Conservation (phyloP, 2,888 invertebrate species). For the Cyrtodaria siliqua region DNA sequence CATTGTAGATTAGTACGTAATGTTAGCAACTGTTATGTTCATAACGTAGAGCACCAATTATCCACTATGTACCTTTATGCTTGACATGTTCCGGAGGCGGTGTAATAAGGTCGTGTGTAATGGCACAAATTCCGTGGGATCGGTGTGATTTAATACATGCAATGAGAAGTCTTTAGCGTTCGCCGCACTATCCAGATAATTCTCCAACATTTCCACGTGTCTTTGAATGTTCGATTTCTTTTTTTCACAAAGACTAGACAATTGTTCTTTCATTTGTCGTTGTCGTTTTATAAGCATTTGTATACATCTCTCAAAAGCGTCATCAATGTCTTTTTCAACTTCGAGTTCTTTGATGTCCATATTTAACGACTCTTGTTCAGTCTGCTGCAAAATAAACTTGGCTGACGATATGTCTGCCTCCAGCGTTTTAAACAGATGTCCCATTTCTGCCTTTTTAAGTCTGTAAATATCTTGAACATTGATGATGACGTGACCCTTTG, state of each 20-base stretch:
- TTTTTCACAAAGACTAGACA: conserved; percentile 55
- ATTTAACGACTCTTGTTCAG: conserved; percentile 66
- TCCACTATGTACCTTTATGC: conserved; percentile 50
- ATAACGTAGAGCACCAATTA: too few relatives aligned
- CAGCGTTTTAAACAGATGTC: conserved; percentile 51
- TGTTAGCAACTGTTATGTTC: too few relatives aligned
- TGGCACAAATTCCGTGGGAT: conserved; percentile 69
- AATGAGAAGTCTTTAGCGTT: conserved; percentile 66
- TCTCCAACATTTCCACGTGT: conserved; percentile 56
- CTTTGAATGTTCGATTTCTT: conserved; percentile 57
- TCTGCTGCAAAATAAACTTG: conserved; percentile 60
- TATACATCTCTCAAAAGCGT: conserved; percentile 57
- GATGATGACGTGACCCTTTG: conserved; percentile 64
- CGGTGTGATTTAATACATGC: conserved; percentile 63
- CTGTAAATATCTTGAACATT: conserved; percentile 65
- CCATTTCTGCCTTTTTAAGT: conserved; percentile 60
- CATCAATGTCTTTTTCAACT: conserved; percentile 70
- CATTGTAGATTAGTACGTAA: too few relatives aligned
- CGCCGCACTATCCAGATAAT: conserved; percentile 61
- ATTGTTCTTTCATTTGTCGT: conserved; percentile 52
- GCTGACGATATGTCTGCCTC: conserved; percentile 62
- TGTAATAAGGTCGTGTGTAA: conserved; percentile 61
- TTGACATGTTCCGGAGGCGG: conserved; percentile 54
- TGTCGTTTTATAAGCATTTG: conserved; percentile 51
- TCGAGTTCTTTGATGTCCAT: conserved; percentile 69